Percentiles rank a stretch among this genome's conserved stretches.
These are phyloP conservation scores for Beroe ovata DNA, from an alignment of 37 sponge, comb jelly and placozoan species.

Conservation along the genomic window DNA sequence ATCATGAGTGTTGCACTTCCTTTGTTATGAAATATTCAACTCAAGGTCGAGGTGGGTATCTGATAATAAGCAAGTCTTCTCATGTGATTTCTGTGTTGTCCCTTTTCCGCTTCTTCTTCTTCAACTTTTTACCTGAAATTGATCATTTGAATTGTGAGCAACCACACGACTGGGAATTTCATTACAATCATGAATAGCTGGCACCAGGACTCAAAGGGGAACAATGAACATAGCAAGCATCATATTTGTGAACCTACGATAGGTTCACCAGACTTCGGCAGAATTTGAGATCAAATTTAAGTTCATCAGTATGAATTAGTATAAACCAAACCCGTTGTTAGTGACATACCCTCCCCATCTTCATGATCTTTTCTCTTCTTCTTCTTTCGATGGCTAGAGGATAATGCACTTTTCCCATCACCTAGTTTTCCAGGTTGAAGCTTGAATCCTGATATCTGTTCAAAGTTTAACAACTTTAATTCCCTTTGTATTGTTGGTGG, in stretches of 20 bases:
- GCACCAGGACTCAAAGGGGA: too few relatives aligned
- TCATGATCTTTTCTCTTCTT: slow-evolving; percentile 45
- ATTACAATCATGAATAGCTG: too few relatives aligned
- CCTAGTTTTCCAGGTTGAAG: slow-evolving; percentile 36
- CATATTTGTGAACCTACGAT: too few relatives aligned
- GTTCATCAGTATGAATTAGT: background rate
- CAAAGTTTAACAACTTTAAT: background rate
- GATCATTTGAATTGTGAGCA: too few relatives aligned
- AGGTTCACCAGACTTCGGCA: too few relatives aligned
- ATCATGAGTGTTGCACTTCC: too few relatives aligned
- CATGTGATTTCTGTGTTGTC: slow-evolving; percentile 4
- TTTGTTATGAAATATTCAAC: too few relatives aligned
- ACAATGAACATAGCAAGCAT: too few relatives aligned
- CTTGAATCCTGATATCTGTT: slow-evolving; percentile 44
- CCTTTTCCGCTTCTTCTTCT: background rate
- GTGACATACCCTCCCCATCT: slow-evolving; percentile 46
- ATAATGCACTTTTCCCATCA: background rate
- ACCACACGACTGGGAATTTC: too few relatives aligned
- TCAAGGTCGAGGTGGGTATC: too few relatives aligned
- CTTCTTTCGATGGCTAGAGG: slow-evolving; percentile 25
- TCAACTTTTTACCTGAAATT: slow-evolving; percentile 31
- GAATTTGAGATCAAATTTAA: too few relatives aligned
- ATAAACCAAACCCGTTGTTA: background rate
- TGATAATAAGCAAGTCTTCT: too few relatives aligned
- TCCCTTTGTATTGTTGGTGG: slow-evolving; percentile 39